These are phyloP conservation scores for Streblospio benedicti DNA, from an alignment of 1,140 invertebrate genomes.

Conservation along the genomic window DNA sequence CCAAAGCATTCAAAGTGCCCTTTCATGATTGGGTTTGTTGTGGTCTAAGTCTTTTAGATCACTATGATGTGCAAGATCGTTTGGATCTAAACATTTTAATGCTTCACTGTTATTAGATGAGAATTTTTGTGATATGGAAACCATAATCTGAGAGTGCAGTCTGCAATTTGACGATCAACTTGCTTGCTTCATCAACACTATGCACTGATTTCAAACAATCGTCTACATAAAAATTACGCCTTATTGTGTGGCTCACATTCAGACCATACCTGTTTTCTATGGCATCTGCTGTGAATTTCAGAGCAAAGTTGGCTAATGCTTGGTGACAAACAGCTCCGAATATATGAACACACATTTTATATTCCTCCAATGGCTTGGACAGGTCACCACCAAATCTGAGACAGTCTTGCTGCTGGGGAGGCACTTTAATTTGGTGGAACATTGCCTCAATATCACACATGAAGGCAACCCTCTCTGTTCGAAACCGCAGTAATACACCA, in stretches of 20 bases:
- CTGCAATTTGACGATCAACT: not conserved
- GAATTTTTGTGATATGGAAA: slow-evolving; percentile 12
- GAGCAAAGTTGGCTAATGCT: not conserved
- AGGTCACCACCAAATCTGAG: not conserved
- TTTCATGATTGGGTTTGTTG: no score
- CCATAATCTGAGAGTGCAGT: not conserved
- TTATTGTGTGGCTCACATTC: slow-evolving; percentile 7
- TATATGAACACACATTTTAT: not conserved
- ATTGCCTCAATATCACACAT: not conserved
- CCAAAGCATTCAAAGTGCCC: no score
- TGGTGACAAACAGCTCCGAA: not conserved
- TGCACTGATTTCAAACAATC: slow-evolving; percentile 14
- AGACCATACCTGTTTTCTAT: not conserved
- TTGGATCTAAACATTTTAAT: no score
- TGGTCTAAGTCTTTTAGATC: no score
- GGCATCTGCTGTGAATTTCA: not conserved
- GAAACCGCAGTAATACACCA: not conserved
- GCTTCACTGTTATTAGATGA: no score
- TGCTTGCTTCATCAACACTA: not conserved
- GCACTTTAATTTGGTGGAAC: slow-evolving; percentile 1
- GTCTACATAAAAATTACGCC: slow-evolving; percentile 20
- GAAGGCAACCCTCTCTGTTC: not conserved
- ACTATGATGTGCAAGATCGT: no score
- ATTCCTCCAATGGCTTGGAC: not conserved
- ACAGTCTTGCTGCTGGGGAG: not conserved